Evolutionary conservation across 2,113 vertebrate species (phyloP).

Genomic region (Mormyrus iriodes): DNA sequence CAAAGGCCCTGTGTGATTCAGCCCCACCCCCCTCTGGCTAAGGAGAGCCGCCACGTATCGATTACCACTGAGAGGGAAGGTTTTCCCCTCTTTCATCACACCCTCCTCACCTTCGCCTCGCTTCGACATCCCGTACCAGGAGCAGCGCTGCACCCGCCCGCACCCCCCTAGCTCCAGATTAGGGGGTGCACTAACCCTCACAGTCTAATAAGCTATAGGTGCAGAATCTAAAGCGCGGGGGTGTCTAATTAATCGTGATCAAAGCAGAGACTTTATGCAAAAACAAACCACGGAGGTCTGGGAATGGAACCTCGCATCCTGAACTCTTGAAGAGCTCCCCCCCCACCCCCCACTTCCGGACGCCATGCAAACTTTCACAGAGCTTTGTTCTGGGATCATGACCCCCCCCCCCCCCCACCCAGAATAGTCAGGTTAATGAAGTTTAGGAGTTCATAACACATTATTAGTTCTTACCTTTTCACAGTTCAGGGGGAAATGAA

Average conservation of each 20-base stretch:
- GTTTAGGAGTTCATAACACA: background rate
- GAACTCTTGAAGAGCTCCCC: slow-evolving; percentile 45
- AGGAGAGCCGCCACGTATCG: slow-evolving; percentile 56
- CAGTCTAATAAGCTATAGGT: slow-evolving; percentile 61
- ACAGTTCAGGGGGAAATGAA: background rate
- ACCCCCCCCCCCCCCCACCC: background rate
- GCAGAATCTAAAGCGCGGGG: slow-evolving; percentile 42
- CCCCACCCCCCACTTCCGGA: background rate
- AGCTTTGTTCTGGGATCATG: background rate
- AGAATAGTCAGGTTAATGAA: background rate
- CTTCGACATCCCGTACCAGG: slow-evolving; percentile 56
- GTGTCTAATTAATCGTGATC: slow-evolving; percentile 71
- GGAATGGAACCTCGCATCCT: slow-evolving; percentile 27
- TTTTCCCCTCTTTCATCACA: slow-evolving; percentile 53
- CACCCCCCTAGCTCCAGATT: slow-evolving; percentile 70
- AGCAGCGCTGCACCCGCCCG: slow-evolving; percentile 73
- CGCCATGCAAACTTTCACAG: background rate
- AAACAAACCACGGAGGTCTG: slow-evolving; percentile 65
- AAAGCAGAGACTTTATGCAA: slow-evolving; percentile 62
- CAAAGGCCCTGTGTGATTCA: slow-evolving; percentile 60
- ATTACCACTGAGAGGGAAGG: slow-evolving; percentile 55
- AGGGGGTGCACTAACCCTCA: slow-evolving; percentile 51
- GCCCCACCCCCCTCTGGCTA: slow-evolving; percentile 55
- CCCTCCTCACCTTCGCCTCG: slow-evolving; percentile 58
- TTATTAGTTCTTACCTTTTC: background rate